Base-by-base conservation (phyloP, 2,888 invertebrate species). In the Epistrophe eligans region DNA sequence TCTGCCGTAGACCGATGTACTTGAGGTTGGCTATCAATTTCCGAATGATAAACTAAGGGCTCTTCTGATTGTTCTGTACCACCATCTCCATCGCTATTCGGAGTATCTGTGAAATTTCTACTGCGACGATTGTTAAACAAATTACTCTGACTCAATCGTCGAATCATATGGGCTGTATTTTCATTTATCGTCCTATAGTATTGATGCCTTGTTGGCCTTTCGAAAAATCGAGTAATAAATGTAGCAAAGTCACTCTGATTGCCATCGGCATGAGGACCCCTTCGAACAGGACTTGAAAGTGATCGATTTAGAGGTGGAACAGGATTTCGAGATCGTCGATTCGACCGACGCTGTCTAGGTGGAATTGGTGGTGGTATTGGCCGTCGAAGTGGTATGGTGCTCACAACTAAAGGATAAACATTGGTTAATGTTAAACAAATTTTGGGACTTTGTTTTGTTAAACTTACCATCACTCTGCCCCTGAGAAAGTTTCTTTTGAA, bases 71-170 rank as follows among this genome's bases (percentile, higher is more conserved):
- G 79, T 10, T 88, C 89, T 13, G 9, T 38, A 17, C 15, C 64
- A 28, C 9, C 64, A 55, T 52, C 70, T 43, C 38, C 55, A 10
- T 58, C 55, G 7, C 10, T n/a, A 67, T 57, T 72, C 2, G 74
- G 73, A 45, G 40, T 24, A 5, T 58, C 84, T 17, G 57, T 40
- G 62, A 90, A 89, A 74, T 90, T 89, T 85, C 90, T 90, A 79
- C 90, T 90, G 7, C 89, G 66, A 0, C 92, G 92, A 83, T 84
- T 91, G 55, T 89, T 92, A 71, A 93, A 92, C 10, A 92, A 89
- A 89, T 91, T 93, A 66, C 92, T 93, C 15, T 92, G 92, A 87
- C 92, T 93, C 11, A 93, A 79, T 3, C 92, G 91, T 43, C 93
- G 89, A 43, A 93, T 92, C n/a, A 93, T 87, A 19, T 92, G 91